These are phyloP conservation scores for Octomys mimax DNA, from an alignment of 2,797 vertebrate species.

Conservation along the genomic window DNA sequence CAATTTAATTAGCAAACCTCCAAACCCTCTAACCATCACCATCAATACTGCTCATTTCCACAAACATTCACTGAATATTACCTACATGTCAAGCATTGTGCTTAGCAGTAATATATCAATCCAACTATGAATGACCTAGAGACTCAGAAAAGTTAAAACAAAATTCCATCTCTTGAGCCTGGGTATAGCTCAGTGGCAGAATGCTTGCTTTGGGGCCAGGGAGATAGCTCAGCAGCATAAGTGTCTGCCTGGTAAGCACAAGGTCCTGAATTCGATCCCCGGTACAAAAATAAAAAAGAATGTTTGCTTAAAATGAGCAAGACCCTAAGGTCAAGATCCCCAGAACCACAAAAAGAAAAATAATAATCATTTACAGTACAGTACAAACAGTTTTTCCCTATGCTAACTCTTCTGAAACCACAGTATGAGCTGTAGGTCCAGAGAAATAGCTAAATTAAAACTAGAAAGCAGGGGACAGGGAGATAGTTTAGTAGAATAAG, in stretches of 20 bases:
- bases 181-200: neutral
- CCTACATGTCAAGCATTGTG: neutral
- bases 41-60: constrained; percentile 11
- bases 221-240: no score
- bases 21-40: constrained; percentile 2
- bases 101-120: neutral
- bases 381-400: constrained; percentile 85
- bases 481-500: no score
- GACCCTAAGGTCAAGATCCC: no score
- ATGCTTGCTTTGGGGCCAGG: neutral
- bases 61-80: neutral
- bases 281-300: neutral
- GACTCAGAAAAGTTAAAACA: neutral
- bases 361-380: neutral
- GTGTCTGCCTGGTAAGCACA: no score
- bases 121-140: neutral
- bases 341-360: neutral
- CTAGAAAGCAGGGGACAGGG: neutral
- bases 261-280: no score
- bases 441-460: constrained; percentile 51
- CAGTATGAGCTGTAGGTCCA: constrained; percentile 89
- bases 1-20: constrained; percentile 21
- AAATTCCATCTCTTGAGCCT: neutral
- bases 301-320: neutral
- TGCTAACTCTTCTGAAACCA: constrained; percentile 91